Evolutionary conservation across 2,113 vertebrate species (phyloP).

Genomic region (Paedocypris sp.): DNA sequence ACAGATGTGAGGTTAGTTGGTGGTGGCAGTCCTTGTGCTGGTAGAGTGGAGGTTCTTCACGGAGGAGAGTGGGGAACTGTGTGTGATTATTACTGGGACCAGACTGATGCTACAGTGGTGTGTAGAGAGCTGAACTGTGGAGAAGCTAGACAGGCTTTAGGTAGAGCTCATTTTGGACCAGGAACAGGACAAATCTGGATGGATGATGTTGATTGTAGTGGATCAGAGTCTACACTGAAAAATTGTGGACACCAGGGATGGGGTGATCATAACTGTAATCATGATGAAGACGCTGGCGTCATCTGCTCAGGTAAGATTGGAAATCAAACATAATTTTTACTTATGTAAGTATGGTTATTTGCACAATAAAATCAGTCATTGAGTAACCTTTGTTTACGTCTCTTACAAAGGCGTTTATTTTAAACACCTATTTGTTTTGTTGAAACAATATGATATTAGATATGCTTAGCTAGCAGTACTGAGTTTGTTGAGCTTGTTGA

Average conservation of each 20-base stretch:
- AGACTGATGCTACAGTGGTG: background rate
- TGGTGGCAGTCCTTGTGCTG: background rate
- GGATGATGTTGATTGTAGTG: background rate
- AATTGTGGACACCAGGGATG: slow-evolving; percentile 3
- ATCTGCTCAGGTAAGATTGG: background rate
- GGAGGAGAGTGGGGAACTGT: background rate
- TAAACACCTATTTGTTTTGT: no score
- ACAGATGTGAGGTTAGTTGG: background rate
- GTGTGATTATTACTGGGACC: background rate
- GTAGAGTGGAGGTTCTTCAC: background rate
- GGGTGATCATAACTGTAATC: background rate
- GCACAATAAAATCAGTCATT: no score
- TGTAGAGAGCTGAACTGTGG: background rate
- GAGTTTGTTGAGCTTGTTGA: no score
- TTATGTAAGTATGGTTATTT: no score
- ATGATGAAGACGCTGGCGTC: background rate
- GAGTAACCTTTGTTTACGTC: no score
- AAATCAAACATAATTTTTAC: no score
- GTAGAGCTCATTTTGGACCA: background rate
- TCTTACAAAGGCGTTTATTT: no score
- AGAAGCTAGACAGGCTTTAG: background rate
- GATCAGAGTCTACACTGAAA: slow-evolving; percentile 18
- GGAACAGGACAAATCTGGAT: background rate
- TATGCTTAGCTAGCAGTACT: no score
- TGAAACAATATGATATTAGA: no score